Percentiles rank a stretch among this genome's conserved stretches.
Conservation (phyloP, 2,797 vertebrate species). For the Diplodus sargus region DNA sequence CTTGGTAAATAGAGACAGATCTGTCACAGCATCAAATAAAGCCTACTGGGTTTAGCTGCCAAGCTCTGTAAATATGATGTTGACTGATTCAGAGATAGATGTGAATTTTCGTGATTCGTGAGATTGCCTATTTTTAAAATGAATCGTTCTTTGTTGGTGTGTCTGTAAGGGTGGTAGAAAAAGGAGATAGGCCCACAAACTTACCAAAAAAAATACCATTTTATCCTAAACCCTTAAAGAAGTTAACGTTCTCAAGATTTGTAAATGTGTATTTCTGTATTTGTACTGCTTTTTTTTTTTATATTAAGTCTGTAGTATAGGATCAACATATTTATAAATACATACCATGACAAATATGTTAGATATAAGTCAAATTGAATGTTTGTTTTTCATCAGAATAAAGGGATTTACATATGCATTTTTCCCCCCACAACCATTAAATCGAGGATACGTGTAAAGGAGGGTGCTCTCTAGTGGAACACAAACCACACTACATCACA, state of each 20-base stretch:
- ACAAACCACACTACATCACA: constrained; percentile 31
- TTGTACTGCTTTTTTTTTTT: constrained; percentile 84
- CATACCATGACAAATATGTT: constrained; percentile 72
- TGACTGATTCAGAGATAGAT: constrained; percentile 76
- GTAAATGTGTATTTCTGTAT: constrained; percentile 87
- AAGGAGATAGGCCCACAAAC: constrained; percentile 19
- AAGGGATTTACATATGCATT: constrained; percentile 12
- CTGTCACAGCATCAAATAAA: constrained; percentile 77
- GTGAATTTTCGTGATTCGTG: constrained; percentile 59
- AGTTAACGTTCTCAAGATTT: constrained; percentile 72
- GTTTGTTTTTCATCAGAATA: constrained; percentile 30
- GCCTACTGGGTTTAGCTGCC: constrained; percentile 67
- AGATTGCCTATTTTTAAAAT: constrained; percentile 65
- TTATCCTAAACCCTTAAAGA: constrained; percentile 13
- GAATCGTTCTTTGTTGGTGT: constrained; percentile 57
- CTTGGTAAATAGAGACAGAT: constrained; percentile 74
- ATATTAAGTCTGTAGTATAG: constrained; percentile 82
- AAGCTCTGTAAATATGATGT: constrained; percentile 78
- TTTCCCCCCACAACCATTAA: background rate
- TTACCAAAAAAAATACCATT: constrained; percentile 19
- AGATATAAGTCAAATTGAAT: constrained; percentile 15
- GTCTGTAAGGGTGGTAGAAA: constrained; percentile 16
- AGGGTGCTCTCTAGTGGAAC: constrained; percentile 70
- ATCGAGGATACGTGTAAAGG: constrained; percentile 38
- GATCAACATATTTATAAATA: constrained; percentile 86